A percentile compares a stretch with the other conserved stretches of the same genome.
Conservation (phyloP, 2,888 invertebrate genomes). For the Heliconius ethilla region DNA sequence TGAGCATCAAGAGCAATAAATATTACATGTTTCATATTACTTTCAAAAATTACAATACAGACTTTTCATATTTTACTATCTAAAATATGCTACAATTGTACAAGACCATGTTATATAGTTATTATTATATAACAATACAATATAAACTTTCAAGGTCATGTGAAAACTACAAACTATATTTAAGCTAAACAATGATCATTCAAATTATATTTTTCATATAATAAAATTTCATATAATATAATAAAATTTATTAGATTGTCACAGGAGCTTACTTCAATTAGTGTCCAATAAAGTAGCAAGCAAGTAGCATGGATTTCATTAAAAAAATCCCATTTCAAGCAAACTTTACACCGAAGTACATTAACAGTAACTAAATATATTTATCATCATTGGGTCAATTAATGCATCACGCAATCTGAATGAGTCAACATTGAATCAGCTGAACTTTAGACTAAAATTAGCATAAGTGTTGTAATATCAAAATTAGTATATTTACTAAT, state of each 20-base stretch:
- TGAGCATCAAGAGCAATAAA: background rate
- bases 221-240: too few species aligned
- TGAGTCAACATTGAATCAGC: slow-evolving; percentile 6
- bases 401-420: background rate
- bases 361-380: background rate
- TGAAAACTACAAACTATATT: background rate
- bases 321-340: too few species aligned
- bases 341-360: too few species aligned
- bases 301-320: too few species aligned
- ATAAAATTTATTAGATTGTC: too few species aligned
- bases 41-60: background rate
- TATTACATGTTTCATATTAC: background rate
- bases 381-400: background rate
- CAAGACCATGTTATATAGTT: too few species aligned
- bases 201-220: too few species aligned
- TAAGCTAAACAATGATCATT: background rate
- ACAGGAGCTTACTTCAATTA: too few species aligned
- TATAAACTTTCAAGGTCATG: background rate
- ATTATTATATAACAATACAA: background rate
- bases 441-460: background rate
- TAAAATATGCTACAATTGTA: background rate
- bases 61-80: too few species aligned
- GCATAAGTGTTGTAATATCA: background rate
- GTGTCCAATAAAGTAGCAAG: too few species aligned
- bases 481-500: background rate